Evolutionary conservation across 2,797 vertebrate species (phyloP).

Genomic region (Syngnathus acus): DNA sequence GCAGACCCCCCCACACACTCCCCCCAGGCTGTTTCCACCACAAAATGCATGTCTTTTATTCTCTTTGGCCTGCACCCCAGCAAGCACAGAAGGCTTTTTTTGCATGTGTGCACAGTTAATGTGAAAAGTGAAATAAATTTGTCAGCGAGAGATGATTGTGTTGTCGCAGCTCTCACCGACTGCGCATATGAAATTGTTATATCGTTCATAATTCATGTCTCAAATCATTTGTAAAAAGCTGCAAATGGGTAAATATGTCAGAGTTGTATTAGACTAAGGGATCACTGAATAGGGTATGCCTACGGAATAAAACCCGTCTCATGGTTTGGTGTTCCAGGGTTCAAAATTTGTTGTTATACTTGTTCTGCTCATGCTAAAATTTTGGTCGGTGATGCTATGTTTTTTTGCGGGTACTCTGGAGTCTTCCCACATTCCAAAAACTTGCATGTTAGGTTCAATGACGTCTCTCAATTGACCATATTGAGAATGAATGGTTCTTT

Average conservation of each 20-base stretch:
- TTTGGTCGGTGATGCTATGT: too few species aligned
- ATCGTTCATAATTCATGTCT: conserved; percentile 8
- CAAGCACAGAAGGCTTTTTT: conserved; percentile 2
- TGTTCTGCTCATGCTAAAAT: background rate
- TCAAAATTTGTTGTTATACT: background rate
- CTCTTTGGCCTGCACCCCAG: background rate
- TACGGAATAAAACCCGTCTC: background rate
- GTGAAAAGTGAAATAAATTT: conserved; percentile 3
- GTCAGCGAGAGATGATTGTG: conserved; percentile 15
- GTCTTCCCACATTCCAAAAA: too few species aligned
- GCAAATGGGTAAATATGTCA: background rate
- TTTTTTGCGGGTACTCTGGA: too few species aligned
- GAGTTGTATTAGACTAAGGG: background rate
- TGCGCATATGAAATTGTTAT: conserved; percentile 23
- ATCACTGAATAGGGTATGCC: background rate
- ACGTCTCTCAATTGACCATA: too few species aligned
- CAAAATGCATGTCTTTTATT: background rate
- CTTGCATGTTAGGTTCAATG: too few species aligned
- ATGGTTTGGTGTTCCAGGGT: background rate
- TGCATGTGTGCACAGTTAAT: conserved; percentile 5
- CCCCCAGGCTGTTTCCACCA: background rate
- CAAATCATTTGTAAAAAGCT: background rate
- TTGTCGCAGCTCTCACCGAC: conserved; percentile 27
- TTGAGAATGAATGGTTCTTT: too few species aligned
- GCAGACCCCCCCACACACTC: conserved; percentile 6